Evolutionary conservation across 64 coral and sea anemone genomes (phyloP), one percentile per base, ranked within the genome.

Genomic region (Porites australiensis): DNA sequence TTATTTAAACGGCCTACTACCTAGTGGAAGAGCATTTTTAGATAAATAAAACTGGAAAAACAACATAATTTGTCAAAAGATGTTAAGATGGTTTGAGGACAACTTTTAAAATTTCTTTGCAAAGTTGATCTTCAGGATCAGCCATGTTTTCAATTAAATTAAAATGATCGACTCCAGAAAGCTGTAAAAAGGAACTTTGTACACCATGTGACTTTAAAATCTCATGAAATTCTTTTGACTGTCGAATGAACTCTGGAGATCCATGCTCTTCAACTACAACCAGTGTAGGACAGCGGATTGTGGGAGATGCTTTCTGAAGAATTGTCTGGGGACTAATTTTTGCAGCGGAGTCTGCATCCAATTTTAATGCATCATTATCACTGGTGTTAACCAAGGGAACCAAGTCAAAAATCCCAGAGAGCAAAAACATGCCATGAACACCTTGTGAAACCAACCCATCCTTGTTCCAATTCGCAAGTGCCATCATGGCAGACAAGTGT

Each of bases 401-500:
- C 44, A 94, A 53, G 5, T 94, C 73, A 68, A 52, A 89, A 15
- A 89, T n/a, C 50, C 92, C 92, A 13, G 87, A 89, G 47, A 94
- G 8, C 0, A 94, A 18, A 22, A 46, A 94, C 86, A 94, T 89
- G n/a, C 92, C 92, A 76, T 49, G 80, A 15, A 94, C 73, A 44
- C n/a, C 64, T 67, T 72, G 57, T n/a, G 78, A 77, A 59, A 89
- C 45, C 53, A 72, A 89, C 4, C 70, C 53, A 77, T 62, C 22
- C 7, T 77, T 50, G 43, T 15, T 21, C 92, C 92, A 94, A 20
- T 52, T 22, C 58, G 45, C 16, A 52, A 79, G 62, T 86, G 88
- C 72, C 87, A 89, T 84, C 87, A 94, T 94, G 2, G 92, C 79
- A 89, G 87, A 94, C 5, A 94, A 64, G 6, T 89, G 92, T 13